A percentile compares a stretch with the other conserved stretches of the same genome.
These are phyloP conservation scores for Antedon bifida DNA, from an alignment of 35 echinoderm and acorn worm genomes.

Conservation along the genomic window DNA sequence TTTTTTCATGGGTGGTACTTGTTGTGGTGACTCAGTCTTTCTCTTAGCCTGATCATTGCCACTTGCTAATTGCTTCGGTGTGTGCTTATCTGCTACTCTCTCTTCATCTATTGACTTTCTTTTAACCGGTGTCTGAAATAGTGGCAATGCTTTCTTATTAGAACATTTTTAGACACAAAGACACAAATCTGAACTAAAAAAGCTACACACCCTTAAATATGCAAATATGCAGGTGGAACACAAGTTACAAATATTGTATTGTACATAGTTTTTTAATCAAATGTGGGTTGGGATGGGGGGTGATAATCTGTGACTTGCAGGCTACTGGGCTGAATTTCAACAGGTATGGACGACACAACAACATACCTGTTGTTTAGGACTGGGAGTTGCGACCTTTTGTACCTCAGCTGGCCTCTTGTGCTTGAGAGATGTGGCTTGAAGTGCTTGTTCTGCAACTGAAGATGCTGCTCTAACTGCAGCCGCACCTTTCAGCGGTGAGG, in stretches of 20 bases:
- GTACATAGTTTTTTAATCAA: too few relatives aligned
- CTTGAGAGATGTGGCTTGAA: background rate
- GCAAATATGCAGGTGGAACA: too few relatives aligned
- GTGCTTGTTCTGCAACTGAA: background rate
- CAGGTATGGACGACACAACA: too few relatives aligned
- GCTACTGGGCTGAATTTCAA: too few relatives aligned
- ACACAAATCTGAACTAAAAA: too few relatives aligned
- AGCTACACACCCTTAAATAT: too few relatives aligned
- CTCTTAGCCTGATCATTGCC: background rate
- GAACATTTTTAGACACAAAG: too few relatives aligned
- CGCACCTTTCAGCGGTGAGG: conserved; percentile 43
- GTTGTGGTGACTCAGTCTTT: background rate
- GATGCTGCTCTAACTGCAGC: conserved; percentile 84
- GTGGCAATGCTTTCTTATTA: background rate
- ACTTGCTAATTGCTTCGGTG: background rate
- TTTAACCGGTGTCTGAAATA: background rate
- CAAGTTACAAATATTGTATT: too few relatives aligned
- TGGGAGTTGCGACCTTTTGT: background rate
- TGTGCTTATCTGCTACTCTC: background rate
- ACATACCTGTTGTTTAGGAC: background rate
- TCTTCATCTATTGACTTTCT: conserved; percentile 19
- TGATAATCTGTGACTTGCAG: too few relatives aligned
- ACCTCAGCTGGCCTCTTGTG: background rate
- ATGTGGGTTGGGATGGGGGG: too few relatives aligned
- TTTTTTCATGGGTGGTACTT: background rate